Conservation (phyloP, 1,140 invertebrate genomes). For the Idris sp. region DNA sequence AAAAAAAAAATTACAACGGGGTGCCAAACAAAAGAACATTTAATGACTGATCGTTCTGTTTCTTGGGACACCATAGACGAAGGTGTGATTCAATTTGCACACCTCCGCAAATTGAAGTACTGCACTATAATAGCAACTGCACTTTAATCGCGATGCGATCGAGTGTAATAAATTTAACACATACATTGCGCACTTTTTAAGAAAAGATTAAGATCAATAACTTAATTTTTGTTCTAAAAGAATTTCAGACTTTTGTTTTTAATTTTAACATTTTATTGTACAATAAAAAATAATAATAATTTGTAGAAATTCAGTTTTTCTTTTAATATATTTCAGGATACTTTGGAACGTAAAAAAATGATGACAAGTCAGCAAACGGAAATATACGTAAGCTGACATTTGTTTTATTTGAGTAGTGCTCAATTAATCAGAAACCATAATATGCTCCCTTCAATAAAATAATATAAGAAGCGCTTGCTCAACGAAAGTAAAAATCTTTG, state of each 20-base stretch:
- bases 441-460: constrained; percentile 23
- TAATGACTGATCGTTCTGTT: constrained; percentile 59
- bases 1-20: constrained; percentile 34
- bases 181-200: too few relatives aligned
- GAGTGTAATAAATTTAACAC: constrained; percentile 20
- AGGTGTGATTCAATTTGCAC: constrained; percentile 18
- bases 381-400: neutral
- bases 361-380: too few relatives aligned
- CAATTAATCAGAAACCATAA: constrained; percentile 28
- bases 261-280: too few relatives aligned
- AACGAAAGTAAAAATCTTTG: constrained; percentile 16
- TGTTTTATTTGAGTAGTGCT: neutral
- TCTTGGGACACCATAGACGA: constrained; percentile 46
- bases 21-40: constrained; percentile 52
- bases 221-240: too few relatives aligned
- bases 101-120: constrained; percentile 23
- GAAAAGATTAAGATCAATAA: too few relatives aligned
- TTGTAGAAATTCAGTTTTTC: too few relatives aligned
- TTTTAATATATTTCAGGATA: too few relatives aligned
- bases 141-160: constrained; percentile 29
- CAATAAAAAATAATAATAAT: too few relatives aligned
- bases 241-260: too few relatives aligned
- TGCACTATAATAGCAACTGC: constrained; percentile 31
- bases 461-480: constrained; percentile 15
- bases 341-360: too few relatives aligned